Evolutionary conservation across 2,888 invertebrate species (phyloP).

Genomic region (Pammene fasciana): DNA sequence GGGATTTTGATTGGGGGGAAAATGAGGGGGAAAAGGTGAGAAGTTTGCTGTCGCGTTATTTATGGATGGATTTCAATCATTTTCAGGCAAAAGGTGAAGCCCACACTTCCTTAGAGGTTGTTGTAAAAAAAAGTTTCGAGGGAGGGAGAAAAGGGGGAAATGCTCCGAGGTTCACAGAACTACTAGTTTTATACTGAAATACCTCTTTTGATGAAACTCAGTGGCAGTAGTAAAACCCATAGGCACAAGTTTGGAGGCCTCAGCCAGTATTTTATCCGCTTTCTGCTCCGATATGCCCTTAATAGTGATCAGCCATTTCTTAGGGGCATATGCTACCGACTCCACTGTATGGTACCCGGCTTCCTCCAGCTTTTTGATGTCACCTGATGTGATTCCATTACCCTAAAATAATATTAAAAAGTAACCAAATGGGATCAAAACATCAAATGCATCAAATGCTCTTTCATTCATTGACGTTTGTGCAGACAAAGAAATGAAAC

Average conservation of each 20-base stretch:
- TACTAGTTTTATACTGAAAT: slow-evolving; percentile 13
- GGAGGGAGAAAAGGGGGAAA: too few relatives aligned
- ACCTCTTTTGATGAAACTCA: slow-evolving; percentile 96
- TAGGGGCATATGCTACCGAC: slow-evolving; percentile 96
- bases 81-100: too few relatives aligned
- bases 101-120: too few relatives aligned
- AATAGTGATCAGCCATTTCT: slow-evolving; percentile 92
- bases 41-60: too few relatives aligned
- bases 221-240: slow-evolving; percentile 99
- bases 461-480: too few relatives aligned
- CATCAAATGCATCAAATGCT: slow-evolving; percentile 2
- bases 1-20: too few relatives aligned
- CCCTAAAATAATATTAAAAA: slow-evolving; percentile 83
- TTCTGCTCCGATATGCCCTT: slow-evolving; percentile 99
- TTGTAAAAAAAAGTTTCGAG: too few relatives aligned
- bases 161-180: too few relatives aligned
- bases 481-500: too few relatives aligned
- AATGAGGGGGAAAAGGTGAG: too few relatives aligned
- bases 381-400: slow-evolving; percentile 94
- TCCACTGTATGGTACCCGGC: slow-evolving; percentile 98
- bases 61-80: too few relatives aligned
- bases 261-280: slow-evolving; percentile 95
- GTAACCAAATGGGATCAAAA: slow-evolving; percentile 18
- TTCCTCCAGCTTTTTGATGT: slow-evolving; percentile 96
- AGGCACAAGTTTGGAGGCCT: slow-evolving; percentile 96